phyloP scores from a whole-genome alignment of 2,888 invertebrate genomes.

The Tuberolachnus salignus region DNA sequence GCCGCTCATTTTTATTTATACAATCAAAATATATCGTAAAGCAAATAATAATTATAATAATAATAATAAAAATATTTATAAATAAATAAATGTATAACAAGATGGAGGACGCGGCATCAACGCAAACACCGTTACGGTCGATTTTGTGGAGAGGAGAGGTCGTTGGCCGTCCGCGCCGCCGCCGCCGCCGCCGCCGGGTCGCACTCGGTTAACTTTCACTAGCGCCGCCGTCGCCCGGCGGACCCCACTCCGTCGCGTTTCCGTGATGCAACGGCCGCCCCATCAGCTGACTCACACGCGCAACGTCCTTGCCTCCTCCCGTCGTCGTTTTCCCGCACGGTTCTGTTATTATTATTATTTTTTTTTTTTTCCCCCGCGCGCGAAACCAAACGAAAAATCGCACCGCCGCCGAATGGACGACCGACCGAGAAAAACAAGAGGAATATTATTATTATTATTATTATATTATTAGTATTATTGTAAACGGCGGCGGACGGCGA shows the following conservation, averaged over 20 bases:
- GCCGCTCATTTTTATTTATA: too few relatives aligned
- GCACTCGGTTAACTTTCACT: constrained; percentile 52
- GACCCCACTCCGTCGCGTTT: constrained; percentile 35
- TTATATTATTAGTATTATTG: too few relatives aligned
- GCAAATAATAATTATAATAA: too few relatives aligned
- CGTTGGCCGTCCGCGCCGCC: constrained; percentile 53
- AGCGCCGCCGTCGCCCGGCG: constrained; percentile 41
- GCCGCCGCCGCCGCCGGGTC: constrained; percentile 28
- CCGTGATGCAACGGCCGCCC: constrained; percentile 55
- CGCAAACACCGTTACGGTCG: constrained; percentile 54
- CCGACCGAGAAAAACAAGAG: too few relatives aligned
- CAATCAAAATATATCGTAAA: too few relatives aligned
- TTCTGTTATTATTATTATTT: neutral
- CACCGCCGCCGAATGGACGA: too few relatives aligned
- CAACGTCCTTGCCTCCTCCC: constrained; percentile 34
- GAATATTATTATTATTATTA: too few relatives aligned
- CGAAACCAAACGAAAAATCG: too few relatives aligned
- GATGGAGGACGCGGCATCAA: constrained; percentile 36
- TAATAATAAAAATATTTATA: constrained; percentile 16
- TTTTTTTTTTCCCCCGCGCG: too few relatives aligned
- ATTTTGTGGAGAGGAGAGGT: constrained; percentile 54
- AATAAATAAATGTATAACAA: neutral
- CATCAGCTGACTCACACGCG: constrained; percentile 52
- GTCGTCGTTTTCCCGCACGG: neutral
- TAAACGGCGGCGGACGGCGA: neutral